A percentile compares a stretch with the other conserved stretches of the same genome.
These are phyloP conservation scores for Procambarus virginalis DNA, from an alignment of 1,140 invertebrate species.

Conservation along the genomic window DNA sequence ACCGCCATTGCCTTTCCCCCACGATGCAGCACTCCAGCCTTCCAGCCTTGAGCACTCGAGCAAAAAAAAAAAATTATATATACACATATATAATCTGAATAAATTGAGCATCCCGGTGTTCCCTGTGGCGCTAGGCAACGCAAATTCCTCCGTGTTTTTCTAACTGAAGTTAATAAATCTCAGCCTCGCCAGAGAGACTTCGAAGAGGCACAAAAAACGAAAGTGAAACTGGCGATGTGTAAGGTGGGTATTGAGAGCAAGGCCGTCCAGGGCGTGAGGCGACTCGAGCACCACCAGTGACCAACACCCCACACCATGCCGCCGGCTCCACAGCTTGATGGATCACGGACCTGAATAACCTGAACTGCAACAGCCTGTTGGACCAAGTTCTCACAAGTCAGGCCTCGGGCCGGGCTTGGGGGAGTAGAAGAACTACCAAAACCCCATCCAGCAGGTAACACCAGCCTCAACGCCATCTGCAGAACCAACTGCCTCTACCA, in stretches of 20 bases:
- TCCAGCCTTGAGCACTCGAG: background rate
- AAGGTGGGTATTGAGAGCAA: conserved; percentile 1
- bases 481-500: too few species aligned
- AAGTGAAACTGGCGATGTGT: background rate
- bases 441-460: too few species aligned
- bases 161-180: background rate
- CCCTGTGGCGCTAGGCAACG: background rate
- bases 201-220: background rate
- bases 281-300: too few species aligned
- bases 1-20: background rate
- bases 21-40: background rate
- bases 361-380: too few species aligned
- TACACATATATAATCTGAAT: background rate
- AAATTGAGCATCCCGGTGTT: background rate
- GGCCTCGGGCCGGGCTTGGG: too few species aligned
- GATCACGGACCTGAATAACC: too few species aligned
- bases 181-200: background rate
- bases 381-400: too few species aligned
- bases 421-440: too few species aligned
- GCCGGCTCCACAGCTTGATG: too few species aligned
- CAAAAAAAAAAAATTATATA: background rate
- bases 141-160: background rate
- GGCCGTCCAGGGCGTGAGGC: background rate
- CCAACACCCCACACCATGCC: too few species aligned
- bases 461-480: too few species aligned